phyloP scores from a whole-genome alignment of 2,113 vertebrate genomes.

The Terrapene triunguis region DNA sequence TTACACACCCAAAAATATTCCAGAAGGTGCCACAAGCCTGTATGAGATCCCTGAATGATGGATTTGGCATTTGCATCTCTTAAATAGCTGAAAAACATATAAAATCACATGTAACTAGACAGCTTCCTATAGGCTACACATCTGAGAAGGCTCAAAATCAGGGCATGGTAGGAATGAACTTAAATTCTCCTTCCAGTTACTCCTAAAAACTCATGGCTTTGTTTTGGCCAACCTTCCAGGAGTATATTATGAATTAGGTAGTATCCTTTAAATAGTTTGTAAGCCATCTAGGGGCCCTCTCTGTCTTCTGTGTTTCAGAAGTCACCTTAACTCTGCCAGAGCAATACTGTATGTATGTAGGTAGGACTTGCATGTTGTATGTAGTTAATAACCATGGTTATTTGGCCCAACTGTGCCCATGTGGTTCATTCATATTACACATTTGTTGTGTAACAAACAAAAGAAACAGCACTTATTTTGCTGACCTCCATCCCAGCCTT shows the following conservation, averaged over 20 bases:
- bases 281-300: neutral
- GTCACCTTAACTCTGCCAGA: neutral
- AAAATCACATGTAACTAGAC: neutral
- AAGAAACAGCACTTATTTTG: no score
- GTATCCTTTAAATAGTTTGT: neutral
- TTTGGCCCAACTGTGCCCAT: neutral
- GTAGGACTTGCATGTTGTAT: neutral
- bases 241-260: neutral
- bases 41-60: neutral
- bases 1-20: neutral
- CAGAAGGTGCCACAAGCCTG: constrained; percentile 1
- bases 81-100: neutral
- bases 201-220: neutral
- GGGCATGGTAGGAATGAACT: neutral
- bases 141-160: neutral
- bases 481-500: no score
- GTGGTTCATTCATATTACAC: neutral
- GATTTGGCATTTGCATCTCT: neutral
- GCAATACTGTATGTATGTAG: neutral
- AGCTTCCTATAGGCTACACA: neutral
- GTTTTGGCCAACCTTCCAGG: neutral
- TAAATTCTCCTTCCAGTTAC: neutral
- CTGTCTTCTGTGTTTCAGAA: neutral
- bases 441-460: no score
- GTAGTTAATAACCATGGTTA: neutral